Evolutionary conservation across 1,140 invertebrate species (phyloP), one percentile per base, ranked within the genome.

Genomic region (Hycleus cichorii): DNA sequence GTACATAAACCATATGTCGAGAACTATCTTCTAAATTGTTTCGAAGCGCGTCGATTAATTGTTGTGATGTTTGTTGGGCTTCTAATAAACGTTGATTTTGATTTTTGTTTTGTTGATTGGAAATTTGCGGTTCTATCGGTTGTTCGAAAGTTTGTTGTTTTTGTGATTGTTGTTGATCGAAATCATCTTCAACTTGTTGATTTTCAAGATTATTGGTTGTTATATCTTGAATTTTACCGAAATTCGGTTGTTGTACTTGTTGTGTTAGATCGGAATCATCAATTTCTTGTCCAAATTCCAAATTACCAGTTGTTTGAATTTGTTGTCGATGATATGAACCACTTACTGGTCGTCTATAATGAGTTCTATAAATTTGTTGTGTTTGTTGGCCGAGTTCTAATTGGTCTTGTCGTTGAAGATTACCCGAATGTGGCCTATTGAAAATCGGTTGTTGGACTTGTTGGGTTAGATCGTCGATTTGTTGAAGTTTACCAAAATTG

Each of bases 221-320:
- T 18, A 18, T 18, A 18, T 18, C 18, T 18, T 18, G 18, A 18
- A 18, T 18, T 18, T 18, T 42, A n/a, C 40, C 40, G 11, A 42
- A 42, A n/a, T 11, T 9, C 9, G 9, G 9, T n/a, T 57, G 44
- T 48, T 48, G 42, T 12, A 12, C 39, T 49, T 57, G 47, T 49
- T 60, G 62, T 47, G 58, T 60, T 39, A 60, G 32, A 51, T 60
- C 54, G 3, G 46, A 47, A 49, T 56, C 53, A 10, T 56, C 27
- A 32, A 11, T 46, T 38, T 53, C 42, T 45, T 52, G 50, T 24
- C 9, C 10, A 24, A 51, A 2, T 18, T 44, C 18, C 8, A 42
- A 40, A 11, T 25, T 48, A 4, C n/a, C 26, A 48, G 6, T 54
- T 48, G 47, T 48, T 2, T 48, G 24, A 5, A 12, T 5, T 60